Base-by-base conservation (phyloP, 1,140 invertebrate genomes). In the Oedothorax gibbosus region DNA sequence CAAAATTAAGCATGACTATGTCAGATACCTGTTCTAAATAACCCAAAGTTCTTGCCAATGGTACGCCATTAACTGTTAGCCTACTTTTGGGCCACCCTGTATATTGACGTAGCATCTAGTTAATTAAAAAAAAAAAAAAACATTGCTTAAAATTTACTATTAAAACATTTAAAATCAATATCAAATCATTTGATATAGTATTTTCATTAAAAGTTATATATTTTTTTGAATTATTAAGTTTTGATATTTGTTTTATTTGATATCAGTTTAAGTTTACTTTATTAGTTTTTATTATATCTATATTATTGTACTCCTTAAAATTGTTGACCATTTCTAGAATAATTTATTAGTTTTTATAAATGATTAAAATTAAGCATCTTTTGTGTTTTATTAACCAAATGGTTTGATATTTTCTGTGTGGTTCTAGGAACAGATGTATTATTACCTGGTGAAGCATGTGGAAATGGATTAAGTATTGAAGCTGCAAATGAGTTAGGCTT, bases 401-500 rank as follows among this genome's bases (percentile, higher is more conserved):
- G 3, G n/a, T 60, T 12, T 60, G 4, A 14, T 14, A 60, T 60
- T 60, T 60, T 60, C n/a, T 60, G 57, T 35, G 35, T 35, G 1
- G 51, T 64, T 71, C 1, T 50, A 86, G 86, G 86, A 8, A 65
- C 66, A 11, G 60, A 56, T 21, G 76, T 80, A 11, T 60, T 78
- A 15, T 11, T 49, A 35, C 86, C 86, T 10, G 86, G 86, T 35
- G 56, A 84, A 62, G 3, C 35, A 20, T 86, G 86, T 85, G 80
- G 80, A 66, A 85, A 87, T 35, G 81, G 77, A 1, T 76, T 86
- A 57, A 93, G 91, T 10, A 35, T 88, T 60, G 87, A 91, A 86
- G 93, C 93, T 77, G 96, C 97, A 15, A 68, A 89, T 69, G 92
- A 93, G 86, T 89, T 98, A 69, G 94, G 94, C 18, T 90, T 99